Percentiles rank a stretch among this genome's conserved stretches.
These are phyloP conservation scores for Papilio polytes DNA, from an alignment of 1,140 invertebrate species.

Conservation along the genomic window DNA sequence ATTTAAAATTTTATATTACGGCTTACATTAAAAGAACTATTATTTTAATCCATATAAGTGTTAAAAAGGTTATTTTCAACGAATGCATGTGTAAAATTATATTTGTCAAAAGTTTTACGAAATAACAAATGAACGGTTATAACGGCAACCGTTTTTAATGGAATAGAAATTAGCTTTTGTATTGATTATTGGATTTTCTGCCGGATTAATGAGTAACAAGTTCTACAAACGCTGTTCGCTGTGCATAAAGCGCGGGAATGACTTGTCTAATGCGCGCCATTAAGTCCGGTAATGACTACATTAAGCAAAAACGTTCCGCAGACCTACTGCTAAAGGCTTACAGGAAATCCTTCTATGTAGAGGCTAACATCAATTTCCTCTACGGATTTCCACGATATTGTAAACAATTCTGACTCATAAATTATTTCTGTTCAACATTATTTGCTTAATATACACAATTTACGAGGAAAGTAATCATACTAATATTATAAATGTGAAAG, in stretches of 20 bases:
- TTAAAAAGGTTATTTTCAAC: no score
- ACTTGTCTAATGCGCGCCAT: slow-evolving; percentile 26
- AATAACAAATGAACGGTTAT: background rate
- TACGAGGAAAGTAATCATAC: background rate
- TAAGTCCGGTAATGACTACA: slow-evolving; percentile 23
- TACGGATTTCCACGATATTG: background rate
- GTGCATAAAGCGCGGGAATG: slow-evolving; percentile 9
- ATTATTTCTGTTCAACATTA: background rate
- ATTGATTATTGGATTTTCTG: slow-evolving; percentile 3
- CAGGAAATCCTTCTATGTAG: slow-evolving; percentile 11
- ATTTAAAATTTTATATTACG: background rate
- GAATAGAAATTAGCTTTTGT: background rate
- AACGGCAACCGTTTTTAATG: background rate
- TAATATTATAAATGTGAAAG: no score
- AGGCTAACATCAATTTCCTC: slow-evolving; percentile 17
- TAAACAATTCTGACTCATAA: background rate
- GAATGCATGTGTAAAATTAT: no score
- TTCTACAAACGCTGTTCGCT: background rate
- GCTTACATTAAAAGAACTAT: no score
- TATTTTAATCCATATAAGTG: no score
- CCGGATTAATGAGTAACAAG: background rate
- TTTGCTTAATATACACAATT: background rate
- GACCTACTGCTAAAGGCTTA: slow-evolving; percentile 23
- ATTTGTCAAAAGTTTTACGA: background rate
- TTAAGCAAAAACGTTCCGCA: slow-evolving; percentile 12